Conservation (phyloP, 2,113 vertebrate species). For the Panthera uncia region DNA sequence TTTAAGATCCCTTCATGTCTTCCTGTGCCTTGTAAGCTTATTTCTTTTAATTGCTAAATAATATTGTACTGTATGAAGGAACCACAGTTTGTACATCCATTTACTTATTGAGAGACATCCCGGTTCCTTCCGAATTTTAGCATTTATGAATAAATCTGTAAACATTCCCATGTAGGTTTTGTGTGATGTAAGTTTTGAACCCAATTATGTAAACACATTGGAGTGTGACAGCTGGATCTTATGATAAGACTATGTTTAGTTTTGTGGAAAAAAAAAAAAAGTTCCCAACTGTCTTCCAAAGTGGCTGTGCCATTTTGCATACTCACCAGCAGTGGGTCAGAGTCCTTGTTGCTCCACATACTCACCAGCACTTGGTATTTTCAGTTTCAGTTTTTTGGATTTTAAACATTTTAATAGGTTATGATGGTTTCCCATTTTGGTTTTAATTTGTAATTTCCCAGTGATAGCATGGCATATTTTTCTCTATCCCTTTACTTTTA, state of each 20-base stretch:
- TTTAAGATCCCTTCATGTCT: neutral
- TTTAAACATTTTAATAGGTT: neutral
- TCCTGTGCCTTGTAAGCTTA: neutral
- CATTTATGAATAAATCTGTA: neutral
- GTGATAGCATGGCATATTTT: neutral
- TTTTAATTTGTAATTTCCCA: neutral
- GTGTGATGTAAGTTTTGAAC: neutral
- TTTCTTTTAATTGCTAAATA: neutral
- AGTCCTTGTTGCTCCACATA: neutral
- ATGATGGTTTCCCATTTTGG: neutral
- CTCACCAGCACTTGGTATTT: neutral
- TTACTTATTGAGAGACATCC: neutral
- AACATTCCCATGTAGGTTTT: neutral
- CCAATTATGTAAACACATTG: neutral
- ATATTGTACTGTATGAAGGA: neutral
- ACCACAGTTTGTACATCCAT: neutral
- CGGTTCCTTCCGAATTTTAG: neutral
- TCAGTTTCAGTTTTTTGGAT: neutral
- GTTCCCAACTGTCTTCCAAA: neutral
- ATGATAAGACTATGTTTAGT: neutral
- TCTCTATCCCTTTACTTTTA: neutral
- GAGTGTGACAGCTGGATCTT: neutral
- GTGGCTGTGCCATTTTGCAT: neutral
- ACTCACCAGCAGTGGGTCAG: neutral
- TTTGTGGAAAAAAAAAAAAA: neutral